Evolutionary conservation across 1,140 invertebrate genomes (phyloP).

Genomic region (Hestina assimilis): DNA sequence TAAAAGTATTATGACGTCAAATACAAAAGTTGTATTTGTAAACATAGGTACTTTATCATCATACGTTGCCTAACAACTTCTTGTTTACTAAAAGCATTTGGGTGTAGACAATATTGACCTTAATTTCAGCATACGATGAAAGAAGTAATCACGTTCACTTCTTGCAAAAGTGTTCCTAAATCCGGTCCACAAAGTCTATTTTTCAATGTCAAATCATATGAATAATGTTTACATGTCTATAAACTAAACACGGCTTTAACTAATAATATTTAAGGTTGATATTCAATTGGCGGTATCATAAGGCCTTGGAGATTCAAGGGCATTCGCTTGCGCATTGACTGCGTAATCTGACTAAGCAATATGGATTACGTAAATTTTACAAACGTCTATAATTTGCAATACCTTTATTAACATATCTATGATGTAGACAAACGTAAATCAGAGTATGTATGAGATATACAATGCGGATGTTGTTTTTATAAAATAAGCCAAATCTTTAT

Average conservation of each 20-base stretch:
- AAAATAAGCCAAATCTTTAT: too few relatives aligned
- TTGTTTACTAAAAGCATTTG: neutral
- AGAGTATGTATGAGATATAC: neutral
- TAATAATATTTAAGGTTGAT: neutral
- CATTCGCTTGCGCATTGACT: slow-evolving; percentile 16
- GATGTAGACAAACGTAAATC: too few relatives aligned
- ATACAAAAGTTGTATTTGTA: too few relatives aligned
- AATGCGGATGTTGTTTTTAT: neutral
- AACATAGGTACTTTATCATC: too few relatives aligned
- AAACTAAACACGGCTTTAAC: neutral
- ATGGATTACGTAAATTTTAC: slow-evolving; percentile 21
- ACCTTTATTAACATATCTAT: slow-evolving; percentile 9
- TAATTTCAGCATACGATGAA: neutral
- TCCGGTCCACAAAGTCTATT: neutral
- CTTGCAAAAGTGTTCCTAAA: slow-evolving; percentile 5
- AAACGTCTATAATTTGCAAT: slow-evolving; percentile 8
- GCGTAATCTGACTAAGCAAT: slow-evolving; percentile 26
- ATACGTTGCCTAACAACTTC: too few relatives aligned
- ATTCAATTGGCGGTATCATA: neutral
- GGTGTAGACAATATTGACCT: neutral
- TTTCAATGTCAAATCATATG: neutral
- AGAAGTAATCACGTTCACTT: neutral
- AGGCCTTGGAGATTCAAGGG: slow-evolving; percentile 29
- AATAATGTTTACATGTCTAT: neutral
- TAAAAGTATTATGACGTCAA: too few relatives aligned